Evolutionary conservation across 2,888 invertebrate genomes (phyloP).

Genomic region (Slavum lentiscoides): DNA sequence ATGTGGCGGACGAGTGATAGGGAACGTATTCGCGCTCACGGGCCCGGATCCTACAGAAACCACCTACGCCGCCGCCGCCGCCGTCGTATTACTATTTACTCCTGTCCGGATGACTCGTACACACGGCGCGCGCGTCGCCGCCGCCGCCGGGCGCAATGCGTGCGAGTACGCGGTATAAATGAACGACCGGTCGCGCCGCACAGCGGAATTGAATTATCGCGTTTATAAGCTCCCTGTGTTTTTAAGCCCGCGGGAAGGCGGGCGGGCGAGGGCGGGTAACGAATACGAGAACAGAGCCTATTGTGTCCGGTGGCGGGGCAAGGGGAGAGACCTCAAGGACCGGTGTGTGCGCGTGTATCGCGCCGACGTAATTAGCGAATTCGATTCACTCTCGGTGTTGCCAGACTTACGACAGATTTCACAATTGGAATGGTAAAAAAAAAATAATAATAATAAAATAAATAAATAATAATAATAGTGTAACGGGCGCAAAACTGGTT

Average conservation of each 20-base stretch:
- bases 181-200: slow-evolving; percentile 40
- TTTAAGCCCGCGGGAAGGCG: slow-evolving; percentile 15
- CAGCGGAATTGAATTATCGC: slow-evolving; percentile 41
- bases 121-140: slow-evolving; percentile 22
- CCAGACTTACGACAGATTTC: slow-evolving; percentile 50
- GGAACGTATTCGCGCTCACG: slow-evolving; percentile 33
- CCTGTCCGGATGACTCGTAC: slow-evolving; percentile 42
- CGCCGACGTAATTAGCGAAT: slow-evolving; percentile 46
- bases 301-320: slow-evolving; percentile 19
- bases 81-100: slow-evolving; percentile 21
- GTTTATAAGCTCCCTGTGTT: slow-evolving; percentile 49
- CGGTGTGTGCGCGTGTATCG: slow-evolving; percentile 13
- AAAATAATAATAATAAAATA: no score
- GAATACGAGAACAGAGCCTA: slow-evolving; percentile 16
- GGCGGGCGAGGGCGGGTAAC: slow-evolving; percentile 15
- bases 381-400: slow-evolving; percentile 52
- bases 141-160: slow-evolving; percentile 4
- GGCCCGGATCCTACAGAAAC: slow-evolving; percentile 40
- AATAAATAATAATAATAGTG: slow-evolving; percentile 3
- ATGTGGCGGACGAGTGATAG: background rate
- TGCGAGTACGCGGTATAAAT: slow-evolving; percentile 21
- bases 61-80: slow-evolving; percentile 36
- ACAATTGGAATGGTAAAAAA: slow-evolving; percentile 38
- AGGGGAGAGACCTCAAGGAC: slow-evolving; percentile 37
- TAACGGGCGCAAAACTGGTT: slow-evolving; percentile 49